Evolutionary conservation across 2,888 invertebrate genomes (phyloP).

Genomic region (Hypomecis punctinalis): DNA sequence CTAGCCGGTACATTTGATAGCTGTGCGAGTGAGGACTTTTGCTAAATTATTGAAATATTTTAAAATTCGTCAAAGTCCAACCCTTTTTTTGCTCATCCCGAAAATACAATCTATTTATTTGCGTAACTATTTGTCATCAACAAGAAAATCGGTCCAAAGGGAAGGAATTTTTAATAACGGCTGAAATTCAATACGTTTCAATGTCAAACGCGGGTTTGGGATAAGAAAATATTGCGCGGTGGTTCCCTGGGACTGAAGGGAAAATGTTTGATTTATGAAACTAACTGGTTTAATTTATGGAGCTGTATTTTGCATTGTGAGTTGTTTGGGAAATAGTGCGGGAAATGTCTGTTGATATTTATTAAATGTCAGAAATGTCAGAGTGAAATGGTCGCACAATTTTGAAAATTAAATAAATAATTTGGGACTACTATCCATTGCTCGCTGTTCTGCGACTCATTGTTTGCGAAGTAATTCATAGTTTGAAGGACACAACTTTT

Average conservation of each 20-base stretch:
- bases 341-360: not conserved
- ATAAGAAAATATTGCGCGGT: conserved; percentile 47
- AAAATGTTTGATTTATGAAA: conserved; percentile 56
- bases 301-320: conserved; percentile 43
- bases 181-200: conserved; percentile 55
- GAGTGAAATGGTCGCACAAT: too few relatives aligned
- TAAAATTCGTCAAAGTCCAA: too few relatives aligned
- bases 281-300: conserved; percentile 53
- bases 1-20: too few relatives aligned
- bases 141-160: conserved; percentile 7
- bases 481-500: too few relatives aligned
- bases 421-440: too few relatives aligned
- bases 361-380: too few relatives aligned
- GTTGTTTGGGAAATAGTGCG: not conserved
- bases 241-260: conserved; percentile 24
- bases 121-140: conserved; percentile 4
- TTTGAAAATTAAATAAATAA: too few relatives aligned
- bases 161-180: conserved; percentile 71
- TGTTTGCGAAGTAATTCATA: too few relatives aligned
- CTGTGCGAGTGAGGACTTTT: too few relatives aligned
- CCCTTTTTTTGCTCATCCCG: not conserved
- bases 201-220: conserved; percentile 32
- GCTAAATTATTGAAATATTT: too few relatives aligned
- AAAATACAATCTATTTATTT: conserved; percentile 8
- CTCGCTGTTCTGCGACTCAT: too few relatives aligned